Base-by-base conservation (phyloP, 2,113 vertebrate species). In the Ammodytes marinus region DNA sequence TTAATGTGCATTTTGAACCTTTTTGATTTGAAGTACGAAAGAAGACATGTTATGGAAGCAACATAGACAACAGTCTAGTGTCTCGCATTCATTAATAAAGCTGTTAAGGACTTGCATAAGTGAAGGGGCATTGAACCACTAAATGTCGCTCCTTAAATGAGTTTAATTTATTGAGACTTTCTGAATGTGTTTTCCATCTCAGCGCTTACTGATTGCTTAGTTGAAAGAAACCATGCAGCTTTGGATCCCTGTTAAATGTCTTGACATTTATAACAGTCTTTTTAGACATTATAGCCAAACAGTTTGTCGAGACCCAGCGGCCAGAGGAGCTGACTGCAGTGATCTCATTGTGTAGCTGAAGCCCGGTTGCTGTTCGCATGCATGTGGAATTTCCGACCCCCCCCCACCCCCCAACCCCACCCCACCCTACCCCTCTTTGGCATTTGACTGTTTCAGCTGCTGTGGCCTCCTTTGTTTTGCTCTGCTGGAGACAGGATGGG, bases 321-420 rank as follows among this genome's bases (percentile, higher is more conserved):
- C 57, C 55, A 77, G 40, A 72, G 53, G 47, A 80, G 88, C 93
- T 94, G 91, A 94, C 91, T 19, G 82, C 88, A 91, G 91, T 52
- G 49, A 11, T 91, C 74, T 76, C 75, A 78, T 95, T 94, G 91
- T 95, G 54, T 45, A 10, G 5, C 27, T 39, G 71, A 70, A 74
- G 89, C 67, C 72, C 47, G 53, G 86, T 64, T 66, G 81, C 88
- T 86, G 87, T 89, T 90, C 6, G 12, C 73, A 84, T 76, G 66
- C 77, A 5, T 89, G 85, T 83, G 92, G 94, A 94, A 94, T 95
- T 79, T 93, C 88, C 84, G 64, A 71, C 83, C 79, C 85, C 77
- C 27, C 27, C 27, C 84, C 61, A 71, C 83, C 79, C 85, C 77
- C 27, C 27, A 1, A 27, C 27, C 27, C 27, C 27, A 27, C 27